These are phyloP conservation scores for Heteromormyrus szaboi DNA, from an alignment of 2,797 vertebrate species.

Conservation along the genomic window DNA sequence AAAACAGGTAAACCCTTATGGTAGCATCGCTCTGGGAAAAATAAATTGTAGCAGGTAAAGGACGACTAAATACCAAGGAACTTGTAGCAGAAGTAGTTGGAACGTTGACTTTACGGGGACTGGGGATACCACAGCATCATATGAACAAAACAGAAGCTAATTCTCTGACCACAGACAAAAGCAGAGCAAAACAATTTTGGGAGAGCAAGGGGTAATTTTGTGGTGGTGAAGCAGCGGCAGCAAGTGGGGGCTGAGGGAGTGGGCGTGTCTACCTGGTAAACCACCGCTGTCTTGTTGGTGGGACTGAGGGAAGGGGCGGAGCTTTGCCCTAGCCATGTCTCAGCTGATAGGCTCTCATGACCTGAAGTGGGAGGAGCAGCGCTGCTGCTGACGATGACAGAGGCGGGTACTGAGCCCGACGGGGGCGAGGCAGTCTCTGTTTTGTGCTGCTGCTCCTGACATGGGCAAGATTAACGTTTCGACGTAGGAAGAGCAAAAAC, in stretches of 20 bases:
- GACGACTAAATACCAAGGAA: background rate
- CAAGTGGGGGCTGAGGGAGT: constrained; percentile 58
- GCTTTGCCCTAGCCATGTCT: constrained; percentile 70
- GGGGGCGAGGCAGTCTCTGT: constrained; percentile 70
- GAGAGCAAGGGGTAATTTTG: constrained; percentile 45
- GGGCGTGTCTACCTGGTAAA: constrained; percentile 82
- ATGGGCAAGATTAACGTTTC: constrained; percentile 59
- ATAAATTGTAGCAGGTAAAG: background rate
- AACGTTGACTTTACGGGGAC: background rate
- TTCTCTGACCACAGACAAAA: background rate
- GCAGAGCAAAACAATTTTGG: constrained; percentile 37
- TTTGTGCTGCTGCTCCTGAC: constrained; percentile 74
- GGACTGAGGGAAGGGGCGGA: constrained; percentile 66
- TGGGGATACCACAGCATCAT: background rate
- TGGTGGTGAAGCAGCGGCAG: constrained; percentile 52
- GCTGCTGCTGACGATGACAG: constrained; percentile 86
- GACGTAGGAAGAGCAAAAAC: constrained; percentile 52
- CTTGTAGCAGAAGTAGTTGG: background rate
- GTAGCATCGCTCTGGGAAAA: background rate
- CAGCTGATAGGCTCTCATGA: constrained; percentile 70
- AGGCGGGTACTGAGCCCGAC: constrained; percentile 75
- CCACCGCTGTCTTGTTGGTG: constrained; percentile 75
- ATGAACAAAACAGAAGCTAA: background rate
- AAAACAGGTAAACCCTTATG: background rate
- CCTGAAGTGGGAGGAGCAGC: constrained; percentile 68